phyloP scores from a whole-genome alignment of 2,888 invertebrate species.

The Neocrepidodera transversa region DNA sequence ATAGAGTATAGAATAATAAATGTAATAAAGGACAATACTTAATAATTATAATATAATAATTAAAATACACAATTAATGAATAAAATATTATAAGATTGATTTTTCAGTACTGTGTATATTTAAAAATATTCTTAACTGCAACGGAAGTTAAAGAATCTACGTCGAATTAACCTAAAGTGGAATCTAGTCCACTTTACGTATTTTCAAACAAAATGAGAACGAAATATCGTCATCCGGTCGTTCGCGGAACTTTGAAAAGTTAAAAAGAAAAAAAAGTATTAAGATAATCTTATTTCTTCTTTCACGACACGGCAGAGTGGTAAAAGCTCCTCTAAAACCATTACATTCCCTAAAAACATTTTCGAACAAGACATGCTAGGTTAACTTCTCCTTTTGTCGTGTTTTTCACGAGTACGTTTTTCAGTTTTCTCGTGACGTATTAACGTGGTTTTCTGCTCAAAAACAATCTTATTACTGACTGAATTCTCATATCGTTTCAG shows the following conservation, averaged over 20 bases:
- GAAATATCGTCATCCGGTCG: slow-evolving; percentile 10
- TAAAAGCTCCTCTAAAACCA: slow-evolving; percentile 36
- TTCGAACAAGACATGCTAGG: slow-evolving; percentile 34
- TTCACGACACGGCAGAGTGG: slow-evolving; percentile 30
- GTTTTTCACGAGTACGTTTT: slow-evolving; percentile 26
- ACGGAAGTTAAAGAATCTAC: no score
- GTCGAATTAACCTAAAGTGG: no score
- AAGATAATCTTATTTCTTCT: slow-evolving; percentile 32
- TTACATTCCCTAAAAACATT: slow-evolving; percentile 33
- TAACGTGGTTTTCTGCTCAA: slow-evolving; percentile 15
- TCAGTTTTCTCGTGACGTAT: slow-evolving; percentile 20
- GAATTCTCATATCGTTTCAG: slow-evolving; percentile 1
- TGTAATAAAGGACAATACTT: no score
- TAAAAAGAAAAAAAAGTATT: slow-evolving; percentile 23
- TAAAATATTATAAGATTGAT: no score
- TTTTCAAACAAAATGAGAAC: slow-evolving; percentile 9
- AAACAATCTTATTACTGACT: slow-evolving; percentile 11
- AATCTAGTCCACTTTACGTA: not conserved
- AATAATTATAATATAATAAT: no score
- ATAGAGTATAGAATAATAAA: no score
- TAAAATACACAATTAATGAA: no score
- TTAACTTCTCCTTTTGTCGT: slow-evolving; percentile 31
- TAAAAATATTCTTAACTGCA: no score
- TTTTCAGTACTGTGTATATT: no score
- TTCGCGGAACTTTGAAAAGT: slow-evolving; percentile 22